phyloP scores from a whole-genome alignment of 2,888 invertebrate species.

The Bombylius major region DNA sequence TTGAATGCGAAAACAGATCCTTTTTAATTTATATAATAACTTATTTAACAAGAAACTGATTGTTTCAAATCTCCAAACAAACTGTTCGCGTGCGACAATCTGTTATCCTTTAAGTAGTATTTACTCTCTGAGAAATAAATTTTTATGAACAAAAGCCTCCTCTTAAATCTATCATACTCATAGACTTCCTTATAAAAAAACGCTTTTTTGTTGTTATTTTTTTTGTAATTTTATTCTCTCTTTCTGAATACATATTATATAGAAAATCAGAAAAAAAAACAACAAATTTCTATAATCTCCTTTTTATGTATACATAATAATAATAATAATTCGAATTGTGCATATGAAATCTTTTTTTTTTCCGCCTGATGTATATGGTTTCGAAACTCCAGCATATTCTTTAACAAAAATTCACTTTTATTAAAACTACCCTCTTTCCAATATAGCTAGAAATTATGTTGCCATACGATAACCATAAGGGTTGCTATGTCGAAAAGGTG shows the following conservation, averaged over 20 bases:
- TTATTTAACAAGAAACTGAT: not conserved
- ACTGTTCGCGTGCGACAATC: slow-evolving; percentile 34
- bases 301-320: not conserved
- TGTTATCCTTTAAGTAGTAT: slow-evolving; percentile 36
- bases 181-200: too few species aligned
- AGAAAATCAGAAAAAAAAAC: too few species aligned
- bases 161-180: too few species aligned
- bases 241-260: too few species aligned
- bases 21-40: not conserved
- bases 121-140: slow-evolving; percentile 9
- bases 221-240: too few species aligned
- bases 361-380: slow-evolving; percentile 31
- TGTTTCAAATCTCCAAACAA: slow-evolving; percentile 28
- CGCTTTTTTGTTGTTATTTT: not conserved
- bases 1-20: too few species aligned
- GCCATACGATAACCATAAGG: slow-evolving; percentile 10
- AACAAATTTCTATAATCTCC: not conserved
- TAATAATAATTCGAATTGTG: slow-evolving; percentile 1
- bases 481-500: slow-evolving; percentile 7
- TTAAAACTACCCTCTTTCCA: slow-evolving; percentile 12
- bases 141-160: too few species aligned
- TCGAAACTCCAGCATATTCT: slow-evolving; percentile 37
- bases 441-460: too few species aligned
- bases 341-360: slow-evolving; percentile 17
- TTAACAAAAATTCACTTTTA: slow-evolving; percentile 24